A percentile compares a stretch with the other conserved stretches of the same genome.
These are phyloP conservation scores for Microcaecilia unicolor DNA, from an alignment of 2,797 vertebrate species.

Conservation along the genomic window DNA sequence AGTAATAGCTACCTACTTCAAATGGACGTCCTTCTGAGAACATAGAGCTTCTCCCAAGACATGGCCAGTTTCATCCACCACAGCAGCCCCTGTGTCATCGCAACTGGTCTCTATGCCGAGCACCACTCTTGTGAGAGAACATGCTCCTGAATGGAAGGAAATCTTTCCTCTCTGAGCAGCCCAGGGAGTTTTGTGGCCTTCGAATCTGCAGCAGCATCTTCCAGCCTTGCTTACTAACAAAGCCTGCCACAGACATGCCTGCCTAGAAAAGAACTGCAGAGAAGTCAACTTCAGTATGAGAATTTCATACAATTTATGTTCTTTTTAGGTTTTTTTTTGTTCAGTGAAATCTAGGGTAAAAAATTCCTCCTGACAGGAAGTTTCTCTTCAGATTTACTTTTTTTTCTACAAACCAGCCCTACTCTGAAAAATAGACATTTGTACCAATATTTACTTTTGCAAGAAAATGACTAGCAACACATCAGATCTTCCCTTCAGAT, in stretches of 20 bases:
- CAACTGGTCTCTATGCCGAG: conserved; percentile 93
- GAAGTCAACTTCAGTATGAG: background rate
- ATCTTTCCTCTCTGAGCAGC: background rate
- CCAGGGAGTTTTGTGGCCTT: background rate
- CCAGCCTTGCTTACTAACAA: background rate
- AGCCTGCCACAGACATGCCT: background rate
- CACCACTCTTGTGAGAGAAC: conserved; percentile 46
- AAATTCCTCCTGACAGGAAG: too few relatives aligned
- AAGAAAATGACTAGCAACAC: too few relatives aligned
- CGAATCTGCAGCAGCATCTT: background rate
- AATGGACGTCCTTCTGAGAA: conserved; percentile 78
- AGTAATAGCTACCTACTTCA: conserved; percentile 63
- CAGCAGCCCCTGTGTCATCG: conserved; percentile 90
- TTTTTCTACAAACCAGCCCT: too few relatives aligned
- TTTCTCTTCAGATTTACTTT: too few relatives aligned
- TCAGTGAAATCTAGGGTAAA: background rate
- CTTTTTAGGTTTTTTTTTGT: conserved; percentile 3
- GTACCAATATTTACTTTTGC: too few relatives aligned
- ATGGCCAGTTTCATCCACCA: conserved; percentile 71
- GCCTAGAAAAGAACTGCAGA: conserved; percentile 13
- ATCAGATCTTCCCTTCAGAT: too few relatives aligned
- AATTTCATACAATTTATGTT: background rate
- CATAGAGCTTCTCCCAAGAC: conserved; percentile 81
- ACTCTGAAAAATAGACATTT: too few relatives aligned
- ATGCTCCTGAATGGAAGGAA: background rate